Percentiles rank a stretch among this genome's conserved stretches.
phyloP scores from a whole-genome alignment of 2,888 invertebrate species.

The Oligia latruncula region DNA sequence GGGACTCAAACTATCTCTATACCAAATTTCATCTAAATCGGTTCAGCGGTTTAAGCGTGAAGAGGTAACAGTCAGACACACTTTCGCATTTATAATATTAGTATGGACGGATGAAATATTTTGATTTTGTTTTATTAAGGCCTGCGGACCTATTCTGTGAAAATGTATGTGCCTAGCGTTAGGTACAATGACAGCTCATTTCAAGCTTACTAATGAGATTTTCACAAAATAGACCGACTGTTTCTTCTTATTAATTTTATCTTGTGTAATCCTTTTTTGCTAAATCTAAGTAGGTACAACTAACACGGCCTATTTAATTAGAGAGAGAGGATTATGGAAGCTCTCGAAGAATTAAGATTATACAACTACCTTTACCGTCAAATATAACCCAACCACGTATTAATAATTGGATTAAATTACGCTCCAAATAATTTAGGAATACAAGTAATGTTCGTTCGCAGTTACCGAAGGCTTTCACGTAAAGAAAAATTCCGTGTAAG shows the following conservation, averaged over 20 bases:
- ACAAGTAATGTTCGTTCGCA: slow-evolving; percentile 15
- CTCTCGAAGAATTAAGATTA: background rate
- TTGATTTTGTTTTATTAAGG: background rate
- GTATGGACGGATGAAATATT: no score
- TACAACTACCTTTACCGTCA: background rate
- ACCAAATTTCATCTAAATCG: no score
- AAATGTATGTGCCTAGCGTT: background rate
- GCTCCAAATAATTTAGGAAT: slow-evolving; percentile 5
- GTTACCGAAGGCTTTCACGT: slow-evolving; percentile 4
- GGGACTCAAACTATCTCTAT: no score
- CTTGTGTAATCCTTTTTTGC: background rate
- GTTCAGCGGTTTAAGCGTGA: no score
- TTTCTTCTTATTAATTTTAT: background rate
- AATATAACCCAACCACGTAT: background rate
- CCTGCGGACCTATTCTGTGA: background rate
- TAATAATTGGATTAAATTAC: slow-evolving; percentile 29
- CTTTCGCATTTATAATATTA: no score
- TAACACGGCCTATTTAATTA: background rate
- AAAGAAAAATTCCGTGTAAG: slow-evolving; percentile 40
- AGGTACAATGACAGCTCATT: background rate
- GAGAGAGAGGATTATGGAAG: background rate
- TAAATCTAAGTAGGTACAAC: background rate
- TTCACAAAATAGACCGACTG: background rate
- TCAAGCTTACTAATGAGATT: background rate
- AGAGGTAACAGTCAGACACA: no score